Evolutionary conservation across 2,113 vertebrate species (phyloP), one percentile per base, ranked within the genome.

Genomic region (Apodemus sylvaticus): DNA sequence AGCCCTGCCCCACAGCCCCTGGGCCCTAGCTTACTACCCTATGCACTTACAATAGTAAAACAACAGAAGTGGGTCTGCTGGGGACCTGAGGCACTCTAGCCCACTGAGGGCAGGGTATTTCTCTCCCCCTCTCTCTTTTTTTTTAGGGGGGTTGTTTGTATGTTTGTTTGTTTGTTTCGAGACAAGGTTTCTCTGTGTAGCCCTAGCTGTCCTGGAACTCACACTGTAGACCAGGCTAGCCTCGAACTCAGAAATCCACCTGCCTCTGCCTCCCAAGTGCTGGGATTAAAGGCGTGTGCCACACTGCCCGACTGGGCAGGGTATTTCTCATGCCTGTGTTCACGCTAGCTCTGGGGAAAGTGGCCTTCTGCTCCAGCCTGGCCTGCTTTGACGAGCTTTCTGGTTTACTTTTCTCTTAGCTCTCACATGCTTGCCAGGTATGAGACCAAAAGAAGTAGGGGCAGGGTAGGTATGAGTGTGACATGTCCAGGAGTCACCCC

Each of bases 31-130:
- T 42, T 16, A 71, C 74, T 77, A n/a, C 89, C 48, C 20, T 93
- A 39, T 83, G 60, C 85, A 6, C 95, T 97, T 91, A 26, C 81
- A 68, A 82, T 94, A 89, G 90, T 97, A 96, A 95, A 96, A 94
- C 97, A 95, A 94, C 97, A 97, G 97, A 98, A 98, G 85, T 86
- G 39, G 90, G 66, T 51, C 94, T 24, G 24, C 58, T 66, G 36
- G 22, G 51, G 89, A 70, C 55, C 74, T 0, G 0, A 88, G 68
- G 51, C 45, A 53, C 79, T 48, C 31, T 22, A 73, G 78, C 77
- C 73, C 70, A 55, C 86, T 10, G 39, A 42, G 31, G 42, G 48
- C 92, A 58, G 4, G 26, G 19, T 7, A 60, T 86, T 45, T 58
- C 79, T 48, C 71, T n/a, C n/a, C n/a, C n/a, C n/a, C n/a, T n/a